Evolutionary conservation across 1,140 invertebrate species (phyloP).

Genomic region (Bombus superbus): DNA sequence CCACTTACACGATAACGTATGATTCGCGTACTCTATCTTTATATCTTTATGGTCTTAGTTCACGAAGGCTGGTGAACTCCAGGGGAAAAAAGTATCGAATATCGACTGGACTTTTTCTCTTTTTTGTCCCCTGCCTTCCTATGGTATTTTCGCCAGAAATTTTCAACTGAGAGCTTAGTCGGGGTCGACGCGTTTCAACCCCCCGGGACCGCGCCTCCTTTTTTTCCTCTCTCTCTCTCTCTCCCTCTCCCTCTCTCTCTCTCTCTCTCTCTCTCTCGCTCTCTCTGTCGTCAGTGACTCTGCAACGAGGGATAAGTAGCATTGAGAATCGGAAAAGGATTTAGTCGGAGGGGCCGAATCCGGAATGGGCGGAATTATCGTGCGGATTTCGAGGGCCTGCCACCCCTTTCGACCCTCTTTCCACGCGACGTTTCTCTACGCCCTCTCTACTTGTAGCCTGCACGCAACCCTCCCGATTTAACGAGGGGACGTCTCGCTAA

Average conservation of each 20-base stretch:
- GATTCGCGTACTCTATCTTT: no score
- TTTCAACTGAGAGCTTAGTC: neutral
- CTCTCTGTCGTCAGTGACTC: neutral
- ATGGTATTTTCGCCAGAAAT: slow-evolving; percentile 31
- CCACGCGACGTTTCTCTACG: neutral
- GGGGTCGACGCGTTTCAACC: neutral
- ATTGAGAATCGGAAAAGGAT: slow-evolving; percentile 60
- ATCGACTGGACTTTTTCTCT: neutral
- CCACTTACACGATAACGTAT: no score
- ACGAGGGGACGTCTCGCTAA: slow-evolving; percentile 29
- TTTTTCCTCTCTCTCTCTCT: neutral
- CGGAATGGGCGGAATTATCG: slow-evolving; percentile 54
- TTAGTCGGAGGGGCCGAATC: slow-evolving; percentile 38
- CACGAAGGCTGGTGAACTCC: neutral
- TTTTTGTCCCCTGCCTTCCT: neutral
- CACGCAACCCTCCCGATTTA: slow-evolving; percentile 26
- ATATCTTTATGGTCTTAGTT: no score
- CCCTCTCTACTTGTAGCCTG: neutral
- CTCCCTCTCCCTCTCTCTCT: no score
- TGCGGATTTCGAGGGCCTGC: slow-evolving; percentile 43
- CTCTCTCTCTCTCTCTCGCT: no score
- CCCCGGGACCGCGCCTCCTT: neutral
- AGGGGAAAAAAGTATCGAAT: slow-evolving; percentile 6
- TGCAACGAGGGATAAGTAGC: slow-evolving; percentile 54
- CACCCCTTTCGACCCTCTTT: slow-evolving; percentile 23